A percentile compares a stretch with the other conserved stretches of the same genome.
Conservation (phyloP, 1,140 invertebrate species). For the Chlorops oryzae region DNA sequence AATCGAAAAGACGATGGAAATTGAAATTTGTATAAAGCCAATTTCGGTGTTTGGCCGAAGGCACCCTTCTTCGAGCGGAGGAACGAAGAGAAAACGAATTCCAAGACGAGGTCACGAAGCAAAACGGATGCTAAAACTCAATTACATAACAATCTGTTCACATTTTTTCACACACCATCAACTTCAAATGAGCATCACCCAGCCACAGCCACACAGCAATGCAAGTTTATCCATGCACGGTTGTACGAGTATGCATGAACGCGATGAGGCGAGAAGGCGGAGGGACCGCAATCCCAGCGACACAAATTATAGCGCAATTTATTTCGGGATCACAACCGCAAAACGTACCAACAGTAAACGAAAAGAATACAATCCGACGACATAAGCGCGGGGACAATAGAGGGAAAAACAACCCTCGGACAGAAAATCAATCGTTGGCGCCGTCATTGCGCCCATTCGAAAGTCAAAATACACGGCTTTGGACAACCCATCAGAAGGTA, state of each 20-base stretch:
- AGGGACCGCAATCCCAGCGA: conserved; percentile 11
- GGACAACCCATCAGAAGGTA: too few relatives aligned
- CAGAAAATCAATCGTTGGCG: conserved; percentile 38
- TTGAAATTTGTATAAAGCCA: too few relatives aligned
- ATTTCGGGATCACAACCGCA: conserved; percentile 24
- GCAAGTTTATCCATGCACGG: too few relatives aligned
- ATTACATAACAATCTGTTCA: conserved; percentile 49
- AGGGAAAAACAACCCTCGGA: conserved; percentile 3
- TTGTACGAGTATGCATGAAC: background rate
- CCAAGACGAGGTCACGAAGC: too few relatives aligned
- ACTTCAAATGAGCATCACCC: conserved; percentile 41
- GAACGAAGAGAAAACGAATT: too few relatives aligned
- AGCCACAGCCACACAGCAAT: background rate
- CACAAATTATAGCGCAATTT: conserved; percentile 47
- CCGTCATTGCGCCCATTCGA: too few relatives aligned
- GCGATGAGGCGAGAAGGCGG: conserved; percentile 2
- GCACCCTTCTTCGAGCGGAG: too few relatives aligned
- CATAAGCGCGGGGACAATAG: background rate
- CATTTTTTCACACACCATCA: conserved; percentile 48
- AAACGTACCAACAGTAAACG: conserved; percentile 7
- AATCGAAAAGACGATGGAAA: too few relatives aligned
- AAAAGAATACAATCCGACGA: background rate
- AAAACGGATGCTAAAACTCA: conserved; percentile 39
- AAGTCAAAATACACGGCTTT: too few relatives aligned
- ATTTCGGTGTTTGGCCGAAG: too few relatives aligned